phyloP scores from a whole-genome alignment of 1,140 invertebrate species.

The Formica exsecta region DNA sequence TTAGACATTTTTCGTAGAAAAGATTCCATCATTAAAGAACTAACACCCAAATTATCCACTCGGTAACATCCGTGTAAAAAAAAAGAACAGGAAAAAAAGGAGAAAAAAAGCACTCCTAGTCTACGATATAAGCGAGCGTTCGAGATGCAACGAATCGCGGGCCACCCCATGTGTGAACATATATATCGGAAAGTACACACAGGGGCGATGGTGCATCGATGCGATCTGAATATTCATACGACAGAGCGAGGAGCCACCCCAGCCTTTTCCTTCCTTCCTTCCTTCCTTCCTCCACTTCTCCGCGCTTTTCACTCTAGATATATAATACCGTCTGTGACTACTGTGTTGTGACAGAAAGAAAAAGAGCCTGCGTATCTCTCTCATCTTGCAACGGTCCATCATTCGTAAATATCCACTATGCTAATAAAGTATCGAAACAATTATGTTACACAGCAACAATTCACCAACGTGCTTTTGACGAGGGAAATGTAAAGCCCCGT shows the following conservation, averaged over 20 bases:
- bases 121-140: slow-evolving; percentile 7
- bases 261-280: slow-evolving; percentile 4
- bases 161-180: not conserved
- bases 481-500: slow-evolving; percentile 10
- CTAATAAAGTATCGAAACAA: slow-evolving; percentile 46
- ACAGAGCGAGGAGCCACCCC: slow-evolving; percentile 16
- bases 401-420: not conserved
- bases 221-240: slow-evolving; percentile 71
- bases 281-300: slow-evolving; percentile 14
- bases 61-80: not conserved
- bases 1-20: not conserved
- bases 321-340: not conserved
- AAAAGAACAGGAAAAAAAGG: not conserved
- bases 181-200: slow-evolving; percentile 3
- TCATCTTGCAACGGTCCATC: not conserved
- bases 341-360: not conserved
- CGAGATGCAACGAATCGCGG: slow-evolving; percentile 6
- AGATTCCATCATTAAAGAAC: not conserved
- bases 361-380: not conserved
- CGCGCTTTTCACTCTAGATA: not conserved
- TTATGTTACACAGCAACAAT: not conserved
- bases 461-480: not conserved
- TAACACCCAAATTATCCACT: not conserved
- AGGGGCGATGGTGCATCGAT: slow-evolving; percentile 47
- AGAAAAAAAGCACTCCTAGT: not conserved